These are phyloP conservation scores for Drosophila macrospina DNA, from an alignment of 2,888 invertebrate species.

Conservation along the genomic window DNA sequence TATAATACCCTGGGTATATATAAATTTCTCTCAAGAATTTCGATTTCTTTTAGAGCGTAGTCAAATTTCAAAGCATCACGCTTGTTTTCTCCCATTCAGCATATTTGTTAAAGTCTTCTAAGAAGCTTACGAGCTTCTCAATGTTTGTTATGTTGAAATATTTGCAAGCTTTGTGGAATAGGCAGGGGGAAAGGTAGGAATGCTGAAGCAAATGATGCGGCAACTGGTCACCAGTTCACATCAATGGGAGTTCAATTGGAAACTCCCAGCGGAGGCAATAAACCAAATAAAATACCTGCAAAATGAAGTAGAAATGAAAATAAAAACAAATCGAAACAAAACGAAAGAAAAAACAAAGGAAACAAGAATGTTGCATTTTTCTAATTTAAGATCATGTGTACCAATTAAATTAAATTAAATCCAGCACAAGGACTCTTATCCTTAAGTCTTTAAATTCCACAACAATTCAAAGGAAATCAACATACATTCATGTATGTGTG, in stretches of 20 bases:
- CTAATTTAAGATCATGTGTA: not conserved
- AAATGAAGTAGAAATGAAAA: conserved; percentile 14
- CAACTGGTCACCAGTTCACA: not conserved
- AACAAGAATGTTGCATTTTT: not conserved
- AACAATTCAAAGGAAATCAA: not conserved
- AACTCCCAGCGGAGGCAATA: not conserved
- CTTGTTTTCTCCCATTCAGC: not conserved
- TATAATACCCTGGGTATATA: no score
- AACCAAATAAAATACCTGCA: conserved; percentile 1
- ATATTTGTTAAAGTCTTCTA: not conserved
- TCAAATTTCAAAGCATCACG: not conserved
- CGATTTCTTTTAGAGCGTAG: not conserved
- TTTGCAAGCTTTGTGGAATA: not conserved
- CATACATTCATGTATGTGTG: no score
- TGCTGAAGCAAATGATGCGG: no score
- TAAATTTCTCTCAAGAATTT: not conserved
- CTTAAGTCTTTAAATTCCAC: not conserved
- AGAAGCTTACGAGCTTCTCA: conserved; percentile 1
- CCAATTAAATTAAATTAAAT: not conserved
- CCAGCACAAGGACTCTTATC: not conserved
- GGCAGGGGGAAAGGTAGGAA: not conserved
- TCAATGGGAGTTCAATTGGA: conserved; percentile 6
- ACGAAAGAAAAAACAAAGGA: not conserved
- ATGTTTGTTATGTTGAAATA: not conserved
- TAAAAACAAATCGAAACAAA: not conserved